A percentile compares a stretch with the other conserved stretches of the same genome.
phyloP scores from a whole-genome alignment of 1,140 invertebrate species.

The Drosophila asahinai region DNA sequence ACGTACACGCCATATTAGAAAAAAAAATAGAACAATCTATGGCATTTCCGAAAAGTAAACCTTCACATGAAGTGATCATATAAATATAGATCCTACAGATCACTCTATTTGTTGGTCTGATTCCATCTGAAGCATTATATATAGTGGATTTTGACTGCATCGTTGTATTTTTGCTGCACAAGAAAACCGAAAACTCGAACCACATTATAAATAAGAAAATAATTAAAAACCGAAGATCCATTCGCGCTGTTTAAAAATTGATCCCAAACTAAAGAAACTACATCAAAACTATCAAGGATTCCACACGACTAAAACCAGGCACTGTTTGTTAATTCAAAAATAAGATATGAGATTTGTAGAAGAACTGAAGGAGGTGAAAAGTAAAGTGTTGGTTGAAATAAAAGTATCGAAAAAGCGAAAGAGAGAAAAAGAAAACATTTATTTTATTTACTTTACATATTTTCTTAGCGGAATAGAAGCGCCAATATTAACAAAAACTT shows the following conservation, averaged over 20 bases:
- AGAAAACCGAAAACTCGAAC: conserved; percentile 17
- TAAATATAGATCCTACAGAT: conserved; percentile 14
- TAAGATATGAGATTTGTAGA: conserved; percentile 46
- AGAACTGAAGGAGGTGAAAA: neutral
- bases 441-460: neutral
- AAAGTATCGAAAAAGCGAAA: conserved; percentile 61
- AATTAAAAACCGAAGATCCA: conserved; percentile 36
- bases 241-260: conserved; percentile 38
- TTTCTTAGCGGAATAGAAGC: too few species aligned
- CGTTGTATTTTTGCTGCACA: conserved; percentile 50
- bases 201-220: conserved; percentile 15
- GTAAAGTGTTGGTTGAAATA: conserved; percentile 57
- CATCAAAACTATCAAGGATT: conserved; percentile 38
- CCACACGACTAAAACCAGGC: conserved; percentile 24
- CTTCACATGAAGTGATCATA: neutral
- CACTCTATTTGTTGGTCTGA: neutral
- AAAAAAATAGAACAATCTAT: neutral
- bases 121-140: conserved; percentile 14
- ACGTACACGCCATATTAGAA: conserved; percentile 8
- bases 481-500: too few species aligned
- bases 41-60: neutral
- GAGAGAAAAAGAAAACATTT: conserved; percentile 29
- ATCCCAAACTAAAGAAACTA: conserved; percentile 3
- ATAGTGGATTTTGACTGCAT: conserved; percentile 41
- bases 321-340: conserved; percentile 67